Percentiles rank a stretch among this genome's conserved stretches.
phyloP scores from a whole-genome alignment of 2,888 invertebrate species.

The Selenia dentaria region DNA sequence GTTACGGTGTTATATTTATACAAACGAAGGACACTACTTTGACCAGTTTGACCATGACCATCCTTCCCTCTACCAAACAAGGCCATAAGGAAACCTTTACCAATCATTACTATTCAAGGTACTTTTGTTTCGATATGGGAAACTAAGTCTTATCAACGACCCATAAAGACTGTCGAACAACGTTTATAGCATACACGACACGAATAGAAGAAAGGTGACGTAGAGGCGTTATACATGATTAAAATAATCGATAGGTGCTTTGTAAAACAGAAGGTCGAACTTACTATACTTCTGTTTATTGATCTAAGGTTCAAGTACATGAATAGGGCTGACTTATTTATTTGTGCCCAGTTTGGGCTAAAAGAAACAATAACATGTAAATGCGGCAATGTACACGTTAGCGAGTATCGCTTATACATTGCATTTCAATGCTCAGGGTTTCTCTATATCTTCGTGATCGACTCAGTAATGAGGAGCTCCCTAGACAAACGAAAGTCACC shows the following conservation, averaged over 20 bases:
- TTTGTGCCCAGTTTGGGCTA: too few species aligned
- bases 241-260: conserved; percentile 9
- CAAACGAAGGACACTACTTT: not conserved
- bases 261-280: conserved; percentile 6
- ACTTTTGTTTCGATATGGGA: not conserved
- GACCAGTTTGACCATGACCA: conserved; percentile 18
- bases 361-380: too few species aligned
- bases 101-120: conserved; percentile 10
- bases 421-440: too few species aligned
- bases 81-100: conserved; percentile 17
- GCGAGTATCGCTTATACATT: too few species aligned
- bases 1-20: not conserved
- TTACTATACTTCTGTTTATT: conserved; percentile 2
- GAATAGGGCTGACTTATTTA: too few species aligned
- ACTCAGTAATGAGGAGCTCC: too few species aligned
- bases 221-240: conserved; percentile 5
- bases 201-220: conserved; percentile 5
- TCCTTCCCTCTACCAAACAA: conserved; percentile 5
- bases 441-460: too few species aligned
- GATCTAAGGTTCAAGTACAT: conserved; percentile 3
- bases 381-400: too few species aligned
- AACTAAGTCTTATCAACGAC: conserved; percentile 7
- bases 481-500: too few species aligned
- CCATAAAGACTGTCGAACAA: not conserved
- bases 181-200: not conserved